These are phyloP conservation scores for Leptatherina wallacei DNA, from an alignment of 2,797 vertebrate genomes.

Conservation along the genomic window DNA sequence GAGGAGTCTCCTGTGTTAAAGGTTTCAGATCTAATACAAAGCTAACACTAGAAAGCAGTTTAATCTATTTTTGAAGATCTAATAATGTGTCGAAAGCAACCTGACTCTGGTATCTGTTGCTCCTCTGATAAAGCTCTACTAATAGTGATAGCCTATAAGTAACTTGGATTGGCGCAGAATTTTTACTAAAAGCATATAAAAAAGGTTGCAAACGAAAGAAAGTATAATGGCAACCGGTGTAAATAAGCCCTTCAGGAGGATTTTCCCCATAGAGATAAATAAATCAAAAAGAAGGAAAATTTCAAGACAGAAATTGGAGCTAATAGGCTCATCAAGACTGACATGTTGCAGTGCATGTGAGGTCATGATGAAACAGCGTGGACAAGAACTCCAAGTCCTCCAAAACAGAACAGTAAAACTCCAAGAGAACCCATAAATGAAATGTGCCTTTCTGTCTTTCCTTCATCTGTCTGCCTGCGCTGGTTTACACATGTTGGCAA, in stretches of 20 bases:
- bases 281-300: constrained; percentile 13
- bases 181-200: background rate
- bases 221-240: constrained; percentile 15
- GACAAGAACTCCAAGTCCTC: constrained; percentile 51
- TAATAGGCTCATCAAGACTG: constrained; percentile 30
- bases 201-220: constrained; percentile 8
- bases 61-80: background rate
- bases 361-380: constrained; percentile 54
- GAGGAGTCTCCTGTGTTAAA: background rate
- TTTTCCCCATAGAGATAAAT: background rate
- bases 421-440: constrained; percentile 61
- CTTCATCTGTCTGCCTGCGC: constrained; percentile 45
- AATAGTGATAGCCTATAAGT: background rate
- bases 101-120: background rate
- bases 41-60: background rate
- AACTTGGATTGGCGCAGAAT: background rate
- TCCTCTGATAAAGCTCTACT: background rate
- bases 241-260: constrained; percentile 8
- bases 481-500: constrained; percentile 29
- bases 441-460: constrained; percentile 53
- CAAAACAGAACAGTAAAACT: constrained; percentile 78
- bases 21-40: background rate
- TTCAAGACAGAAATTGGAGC: constrained; percentile 16
- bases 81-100: no score
- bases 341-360: constrained; percentile 53